Conservation (phyloP, 1,140 invertebrate genomes). For the Drosophila funebris region DNA sequence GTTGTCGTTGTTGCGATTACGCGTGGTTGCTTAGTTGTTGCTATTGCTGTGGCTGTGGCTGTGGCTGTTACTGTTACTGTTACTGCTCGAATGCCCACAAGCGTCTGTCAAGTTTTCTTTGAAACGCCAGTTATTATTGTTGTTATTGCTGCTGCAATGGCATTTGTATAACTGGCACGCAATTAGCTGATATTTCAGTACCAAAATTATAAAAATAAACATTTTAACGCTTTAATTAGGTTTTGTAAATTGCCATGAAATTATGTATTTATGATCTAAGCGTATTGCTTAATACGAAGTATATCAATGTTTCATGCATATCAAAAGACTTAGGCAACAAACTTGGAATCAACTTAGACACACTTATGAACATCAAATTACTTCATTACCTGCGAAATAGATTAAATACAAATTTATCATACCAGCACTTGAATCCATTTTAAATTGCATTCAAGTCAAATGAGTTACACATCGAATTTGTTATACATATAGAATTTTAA, state of each 20-base stretch:
- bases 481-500: not conserved
- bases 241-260: constrained; percentile 56
- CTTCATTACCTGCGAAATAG: no score
- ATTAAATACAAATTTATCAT: no score
- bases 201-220: constrained; percentile 61
- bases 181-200: constrained; percentile 61
- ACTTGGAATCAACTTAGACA: constrained; percentile 16
- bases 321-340: constrained; percentile 11
- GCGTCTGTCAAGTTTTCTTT: constrained; percentile 38
- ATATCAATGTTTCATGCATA: not conserved
- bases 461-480: constrained; percentile 50
- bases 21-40: constrained; percentile 17
- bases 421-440: not conserved
- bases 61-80: constrained; percentile 3
- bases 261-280: constrained; percentile 22
- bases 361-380: no score
- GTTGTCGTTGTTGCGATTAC: not conserved
- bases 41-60: not conserved
- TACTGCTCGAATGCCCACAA: constrained; percentile 48
- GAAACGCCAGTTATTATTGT: constrained; percentile 9
- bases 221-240: constrained; percentile 62
- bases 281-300: constrained; percentile 38
- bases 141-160: constrained; percentile 23
- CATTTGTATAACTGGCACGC: constrained; percentile 41
- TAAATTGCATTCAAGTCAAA: constrained; percentile 19